These are phyloP conservation scores for Rhipidura dahli DNA, from an alignment of 2,113 vertebrate species.

Conservation along the genomic window DNA sequence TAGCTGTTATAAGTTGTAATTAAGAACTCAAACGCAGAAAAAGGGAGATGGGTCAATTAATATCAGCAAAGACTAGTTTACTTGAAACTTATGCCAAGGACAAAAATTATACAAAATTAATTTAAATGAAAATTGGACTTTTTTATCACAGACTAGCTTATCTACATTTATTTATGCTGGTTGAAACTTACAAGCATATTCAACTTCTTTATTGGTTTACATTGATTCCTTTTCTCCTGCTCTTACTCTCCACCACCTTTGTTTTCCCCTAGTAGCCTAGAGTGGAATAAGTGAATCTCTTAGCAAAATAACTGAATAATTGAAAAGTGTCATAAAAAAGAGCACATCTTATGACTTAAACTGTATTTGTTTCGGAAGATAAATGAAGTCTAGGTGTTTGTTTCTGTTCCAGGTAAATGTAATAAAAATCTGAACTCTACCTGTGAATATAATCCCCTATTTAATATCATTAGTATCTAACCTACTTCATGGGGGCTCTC, in stretches of 20 bases:
- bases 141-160: neutral
- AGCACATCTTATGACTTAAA: neutral
- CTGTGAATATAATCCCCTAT: neutral
- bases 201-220: neutral
- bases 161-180: neutral
- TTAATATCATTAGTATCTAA: neutral
- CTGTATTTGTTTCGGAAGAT: neutral
- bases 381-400: neutral
- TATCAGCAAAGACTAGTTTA: neutral
- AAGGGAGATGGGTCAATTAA: neutral
- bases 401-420: neutral
- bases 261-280: neutral
- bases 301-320: neutral
- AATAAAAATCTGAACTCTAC: neutral
- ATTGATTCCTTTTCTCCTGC: neutral
- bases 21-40: neutral
- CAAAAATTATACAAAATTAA: neutral
- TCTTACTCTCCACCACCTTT: accelerated
- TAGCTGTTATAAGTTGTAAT: neutral
- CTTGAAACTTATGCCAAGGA: neutral
- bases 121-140: neutral
- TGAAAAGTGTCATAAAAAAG: neutral
- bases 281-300: neutral
- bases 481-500: neutral
- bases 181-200: neutral